phyloP scores from a whole-genome alignment of 2,113 vertebrate species.

The Picathartes gymnocephalus region DNA sequence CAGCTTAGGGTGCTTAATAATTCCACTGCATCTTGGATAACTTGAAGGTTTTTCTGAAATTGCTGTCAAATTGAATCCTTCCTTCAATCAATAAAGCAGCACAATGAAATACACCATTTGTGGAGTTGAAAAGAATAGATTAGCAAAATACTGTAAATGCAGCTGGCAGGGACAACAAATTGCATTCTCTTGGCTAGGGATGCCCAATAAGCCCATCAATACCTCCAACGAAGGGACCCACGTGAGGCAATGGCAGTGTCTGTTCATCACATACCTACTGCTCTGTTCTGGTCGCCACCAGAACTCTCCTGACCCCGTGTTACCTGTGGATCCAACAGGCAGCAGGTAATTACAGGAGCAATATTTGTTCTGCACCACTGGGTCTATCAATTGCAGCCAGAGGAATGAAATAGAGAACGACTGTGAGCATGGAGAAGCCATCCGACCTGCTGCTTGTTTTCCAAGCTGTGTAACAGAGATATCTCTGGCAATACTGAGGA shows the following conservation, averaged over 20 bases:
- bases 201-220: not conserved
- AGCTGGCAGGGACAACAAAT: conserved; percentile 21
- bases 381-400: not conserved
- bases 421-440: not conserved
- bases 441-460: not conserved
- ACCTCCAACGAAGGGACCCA: not conserved
- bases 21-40: conserved; percentile 52
- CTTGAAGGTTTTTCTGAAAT: conserved; percentile 40
- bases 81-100: conserved; percentile 45
- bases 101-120: not conserved
- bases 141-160: conserved; percentile 23
- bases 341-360: not conserved
- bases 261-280: not conserved
- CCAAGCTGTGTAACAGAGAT: not conserved
- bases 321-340: not conserved
- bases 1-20: conserved; percentile 57
- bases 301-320: not conserved
- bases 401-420: not conserved
- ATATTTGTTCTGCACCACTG: not conserved
- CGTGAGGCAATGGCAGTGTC: not conserved
- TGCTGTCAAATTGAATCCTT: conserved; percentile 53
- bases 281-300: not conserved
- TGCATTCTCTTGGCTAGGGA: not conserved
- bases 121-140: not conserved
- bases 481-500: not conserved